phyloP scores from a whole-genome alignment of 2,797 vertebrate species.

The Aulostomus chinensis region DNA sequence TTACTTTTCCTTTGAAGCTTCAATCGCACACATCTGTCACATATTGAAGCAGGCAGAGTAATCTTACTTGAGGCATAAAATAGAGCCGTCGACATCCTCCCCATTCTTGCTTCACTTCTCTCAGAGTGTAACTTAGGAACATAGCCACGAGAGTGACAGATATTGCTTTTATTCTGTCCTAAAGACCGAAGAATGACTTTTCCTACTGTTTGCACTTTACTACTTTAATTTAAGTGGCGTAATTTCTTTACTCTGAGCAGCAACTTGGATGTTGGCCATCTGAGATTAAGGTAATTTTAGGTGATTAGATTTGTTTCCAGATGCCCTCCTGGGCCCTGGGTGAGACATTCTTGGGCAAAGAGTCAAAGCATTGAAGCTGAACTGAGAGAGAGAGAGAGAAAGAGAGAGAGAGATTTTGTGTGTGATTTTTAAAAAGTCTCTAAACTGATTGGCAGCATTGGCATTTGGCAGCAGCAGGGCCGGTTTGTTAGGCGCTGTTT shows the following conservation, averaged over 20 bases:
- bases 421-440: constrained; percentile 37
- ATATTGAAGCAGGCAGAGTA: constrained; percentile 14
- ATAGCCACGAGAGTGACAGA: neutral
- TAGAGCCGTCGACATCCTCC: constrained; percentile 11
- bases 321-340: constrained; percentile 52
- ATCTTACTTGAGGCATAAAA: constrained; percentile 27
- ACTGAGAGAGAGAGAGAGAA: too few species aligned
- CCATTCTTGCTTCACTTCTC: constrained; percentile 4
- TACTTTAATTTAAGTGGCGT: constrained; percentile 10
- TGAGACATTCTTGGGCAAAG: constrained; percentile 25
- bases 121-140: constrained; percentile 1
- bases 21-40: constrained; percentile 28
- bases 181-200: too few species aligned
- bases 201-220: neutral
- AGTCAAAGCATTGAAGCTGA: constrained; percentile 38
- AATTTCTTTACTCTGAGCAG: too few species aligned
- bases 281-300: constrained; percentile 47
- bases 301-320: constrained; percentile 60
- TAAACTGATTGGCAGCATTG: constrained; percentile 62
- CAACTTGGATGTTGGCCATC: constrained; percentile 44
- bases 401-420: constrained; percentile 34
- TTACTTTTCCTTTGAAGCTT: constrained; percentile 26
- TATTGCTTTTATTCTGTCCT: neutral
- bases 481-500: too few species aligned
- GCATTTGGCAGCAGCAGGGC: constrained; percentile 50